Base-by-base conservation (phyloP, 2,888 invertebrate genomes). In the Flabesymbios commensalis region DNA sequence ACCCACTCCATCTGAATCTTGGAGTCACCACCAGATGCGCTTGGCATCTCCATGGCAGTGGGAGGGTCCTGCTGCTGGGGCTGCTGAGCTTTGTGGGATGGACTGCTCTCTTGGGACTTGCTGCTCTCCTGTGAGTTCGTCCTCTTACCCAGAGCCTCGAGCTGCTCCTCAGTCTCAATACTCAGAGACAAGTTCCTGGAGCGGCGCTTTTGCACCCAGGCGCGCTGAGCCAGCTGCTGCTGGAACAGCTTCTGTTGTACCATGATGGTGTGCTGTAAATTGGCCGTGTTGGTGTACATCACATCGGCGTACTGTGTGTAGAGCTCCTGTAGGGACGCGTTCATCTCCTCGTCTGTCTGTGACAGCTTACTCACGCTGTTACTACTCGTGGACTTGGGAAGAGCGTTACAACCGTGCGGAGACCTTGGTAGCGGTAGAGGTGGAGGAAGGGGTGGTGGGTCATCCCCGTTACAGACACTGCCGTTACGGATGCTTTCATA, bases 201-300 rank as follows among this genome's bases (percentile, higher is more conserved):
- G 7, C 45, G 45, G 17, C 17, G n/a, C n/a, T n/a, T n/a, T n/a
- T n/a, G n/a, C n/a, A n/a, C n/a, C n/a, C n/a, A n/a, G n/a, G n/a
- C 19, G 1, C 28, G 33, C 51, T 42, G 61, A 48, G 72, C 59
- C 39, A 80, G 67, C 65, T 81, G 78, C 60, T 79, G 79, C 61
- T 79, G 77, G 66, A 80, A 80, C 10, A 80, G 80, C 74, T 89
- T 87, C 72, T 90, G 89, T 75, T 90, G 89, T 33, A 89, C 80
- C 64, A 87, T 81, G 79, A 89, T 89, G 3, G 89, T 89, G 74
- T 88, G 88, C 67, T 88, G 87, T 26, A 89, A 81, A 76, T 89
- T 88, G 1, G 87, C 88, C 48, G 86, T 86, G 74, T 89, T 88
- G 19, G 89, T 89, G 82, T 89, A 89, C 88, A 89, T 88, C 0